These are phyloP conservation scores for Macrostomum cliftonense DNA, from an alignment of 2,888 invertebrate genomes.

Conservation along the genomic window DNA sequence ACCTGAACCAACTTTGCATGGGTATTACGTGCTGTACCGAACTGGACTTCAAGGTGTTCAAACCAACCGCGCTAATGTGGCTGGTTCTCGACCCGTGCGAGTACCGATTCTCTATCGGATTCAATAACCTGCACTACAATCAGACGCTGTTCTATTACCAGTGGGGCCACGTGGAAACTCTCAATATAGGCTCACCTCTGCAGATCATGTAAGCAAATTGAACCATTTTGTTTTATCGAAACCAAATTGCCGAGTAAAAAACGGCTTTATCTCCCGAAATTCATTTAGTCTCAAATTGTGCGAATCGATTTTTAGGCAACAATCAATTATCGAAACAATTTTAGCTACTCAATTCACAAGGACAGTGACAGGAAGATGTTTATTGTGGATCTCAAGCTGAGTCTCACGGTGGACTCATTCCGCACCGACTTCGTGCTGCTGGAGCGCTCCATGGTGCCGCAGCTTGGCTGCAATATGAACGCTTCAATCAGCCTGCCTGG, in stretches of 20 bases:
- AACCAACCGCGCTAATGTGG: constrained; percentile 11
- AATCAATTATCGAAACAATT: no score
- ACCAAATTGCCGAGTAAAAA: no score
- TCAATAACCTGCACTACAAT: constrained; percentile 11
- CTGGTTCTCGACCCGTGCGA: constrained; percentile 17
- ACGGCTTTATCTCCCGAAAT: no score
- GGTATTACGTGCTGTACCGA: constrained; percentile 13
- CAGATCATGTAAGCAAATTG: no score
- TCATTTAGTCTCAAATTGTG: no score
- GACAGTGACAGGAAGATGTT: constrained; percentile 10
- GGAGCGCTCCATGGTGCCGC: constrained; percentile 11
- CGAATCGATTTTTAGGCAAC: no score
- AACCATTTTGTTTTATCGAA: no score
- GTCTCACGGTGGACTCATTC: background rate
- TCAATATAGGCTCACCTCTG: background rate
- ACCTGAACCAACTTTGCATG: constrained; percentile 14
- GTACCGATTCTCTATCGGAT: constrained; percentile 11
- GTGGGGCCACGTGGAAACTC: constrained; percentile 10
- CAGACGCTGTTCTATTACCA: constrained; percentile 13
- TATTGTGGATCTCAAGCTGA: constrained; percentile 10
- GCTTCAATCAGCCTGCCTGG: constrained; percentile 9
- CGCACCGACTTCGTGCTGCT: constrained; percentile 9
- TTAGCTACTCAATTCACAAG: constrained; percentile 12
- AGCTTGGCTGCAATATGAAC: constrained; percentile 14
- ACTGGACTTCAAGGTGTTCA: constrained; percentile 8